phyloP scores from a whole-genome alignment of 2,888 invertebrate genomes.

The Drosophila incognita region DNA sequence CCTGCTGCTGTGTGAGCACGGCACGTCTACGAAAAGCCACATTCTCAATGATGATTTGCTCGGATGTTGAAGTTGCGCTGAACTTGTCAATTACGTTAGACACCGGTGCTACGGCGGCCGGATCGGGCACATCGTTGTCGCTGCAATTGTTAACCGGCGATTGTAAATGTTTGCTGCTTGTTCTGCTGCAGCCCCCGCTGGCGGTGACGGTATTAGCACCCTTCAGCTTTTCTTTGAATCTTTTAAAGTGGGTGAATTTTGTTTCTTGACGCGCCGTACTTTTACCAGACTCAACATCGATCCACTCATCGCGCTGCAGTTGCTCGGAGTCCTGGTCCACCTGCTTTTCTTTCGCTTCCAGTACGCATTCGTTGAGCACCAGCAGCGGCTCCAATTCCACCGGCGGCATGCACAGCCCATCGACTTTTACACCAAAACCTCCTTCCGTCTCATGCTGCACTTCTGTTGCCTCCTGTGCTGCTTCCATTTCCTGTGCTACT shows the following conservation, averaged over 20 bases:
- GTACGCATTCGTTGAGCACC: constrained; percentile 58
- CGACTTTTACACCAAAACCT: background rate
- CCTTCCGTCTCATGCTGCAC: background rate
- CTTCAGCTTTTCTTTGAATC: background rate
- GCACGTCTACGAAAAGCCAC: too few relatives aligned
- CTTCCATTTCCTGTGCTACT: background rate
- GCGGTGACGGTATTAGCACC: too few relatives aligned
- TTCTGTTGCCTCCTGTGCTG: background rate
- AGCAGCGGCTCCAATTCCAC: constrained; percentile 37
- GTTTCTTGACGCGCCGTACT: constrained; percentile 1
- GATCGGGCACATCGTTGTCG: too few relatives aligned
- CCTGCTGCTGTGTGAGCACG: constrained; percentile 10
- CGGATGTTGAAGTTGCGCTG: too few relatives aligned
- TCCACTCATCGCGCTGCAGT: constrained; percentile 27
- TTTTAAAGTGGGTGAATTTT: constrained; percentile 28
- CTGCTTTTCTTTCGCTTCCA: constrained; percentile 21
- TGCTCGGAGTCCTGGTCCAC: constrained; percentile 1
- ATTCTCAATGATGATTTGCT: too few relatives aligned
- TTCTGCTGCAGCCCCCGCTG: too few relatives aligned
- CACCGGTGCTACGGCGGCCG: too few relatives aligned
- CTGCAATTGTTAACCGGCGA: constrained; percentile 21
- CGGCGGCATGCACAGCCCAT: constrained; percentile 32
- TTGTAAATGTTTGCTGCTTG: too few relatives aligned
- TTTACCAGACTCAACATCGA: constrained; percentile 21
- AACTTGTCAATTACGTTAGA: too few relatives aligned